phyloP scores from a whole-genome alignment of 2,888 invertebrate species.

The Eilema caniola region DNA sequence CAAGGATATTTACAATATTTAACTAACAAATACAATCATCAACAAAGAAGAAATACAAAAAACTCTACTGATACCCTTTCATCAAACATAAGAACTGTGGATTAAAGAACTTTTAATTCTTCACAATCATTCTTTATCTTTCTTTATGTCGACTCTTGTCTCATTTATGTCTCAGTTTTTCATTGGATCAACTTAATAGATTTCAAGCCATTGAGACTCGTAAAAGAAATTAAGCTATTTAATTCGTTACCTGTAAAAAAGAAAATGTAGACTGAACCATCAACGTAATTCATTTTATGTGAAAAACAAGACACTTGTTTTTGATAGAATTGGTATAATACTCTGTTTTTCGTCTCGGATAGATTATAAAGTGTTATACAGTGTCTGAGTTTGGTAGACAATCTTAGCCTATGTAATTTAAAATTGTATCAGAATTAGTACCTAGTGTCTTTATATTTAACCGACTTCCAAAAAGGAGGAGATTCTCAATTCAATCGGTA shows the following conservation, averaged over 20 bases:
- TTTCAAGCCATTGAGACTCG: conserved; percentile 43
- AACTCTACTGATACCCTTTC: not conserved
- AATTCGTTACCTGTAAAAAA: conserved; percentile 48
- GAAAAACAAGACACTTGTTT: no score
- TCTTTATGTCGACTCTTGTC: conserved; percentile 20
- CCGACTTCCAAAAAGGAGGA: no score
- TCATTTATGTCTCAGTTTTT: conserved; percentile 20
- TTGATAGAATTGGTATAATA: not conserved
- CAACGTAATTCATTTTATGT: no score
- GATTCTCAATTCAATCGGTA: no score
- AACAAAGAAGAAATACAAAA: not conserved
- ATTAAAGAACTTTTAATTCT: conserved; percentile 7
- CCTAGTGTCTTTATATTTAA: no score
- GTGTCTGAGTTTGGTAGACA: not conserved
- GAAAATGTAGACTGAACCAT: conserved; percentile 35
- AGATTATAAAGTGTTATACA: no score
- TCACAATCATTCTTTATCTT: not conserved
- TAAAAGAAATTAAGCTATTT: conserved; percentile 50
- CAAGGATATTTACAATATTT: no score
- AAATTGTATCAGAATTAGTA: no score
- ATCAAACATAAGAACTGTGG: not conserved
- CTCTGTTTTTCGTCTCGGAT: not conserved
- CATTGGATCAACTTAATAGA: conserved; percentile 43
- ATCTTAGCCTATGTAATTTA: no score
- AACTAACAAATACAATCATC: no score